phyloP scores from a whole-genome alignment of 2,113 vertebrate species.

The Otolemur garnettii region DNA sequence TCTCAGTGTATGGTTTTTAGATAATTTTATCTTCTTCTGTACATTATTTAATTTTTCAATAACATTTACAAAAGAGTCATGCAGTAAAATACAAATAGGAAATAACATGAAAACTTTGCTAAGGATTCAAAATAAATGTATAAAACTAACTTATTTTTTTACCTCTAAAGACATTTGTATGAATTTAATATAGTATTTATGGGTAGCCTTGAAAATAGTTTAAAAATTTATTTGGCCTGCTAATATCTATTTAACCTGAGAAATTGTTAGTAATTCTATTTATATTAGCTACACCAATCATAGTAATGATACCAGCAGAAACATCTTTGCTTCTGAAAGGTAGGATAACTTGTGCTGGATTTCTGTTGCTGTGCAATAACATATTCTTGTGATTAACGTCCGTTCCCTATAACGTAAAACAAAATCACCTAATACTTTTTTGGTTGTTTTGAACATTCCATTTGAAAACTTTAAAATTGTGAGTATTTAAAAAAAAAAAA shows the following conservation, averaged over 20 bases:
- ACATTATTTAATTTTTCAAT: conserved; percentile 48
- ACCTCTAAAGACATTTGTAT: conserved; percentile 79
- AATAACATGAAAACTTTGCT: conserved; percentile 79
- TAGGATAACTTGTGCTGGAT: neutral
- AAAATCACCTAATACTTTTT: conserved; percentile 76
- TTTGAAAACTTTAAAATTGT: neutral
- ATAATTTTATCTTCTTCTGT: neutral
- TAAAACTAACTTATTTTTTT: conserved; percentile 62
- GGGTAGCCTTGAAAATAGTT: conserved; percentile 36
- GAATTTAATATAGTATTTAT: conserved; percentile 83
- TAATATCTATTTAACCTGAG: conserved; percentile 7
- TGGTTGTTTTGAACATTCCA: conserved; percentile 70
- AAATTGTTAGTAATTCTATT: conserved; percentile 35
- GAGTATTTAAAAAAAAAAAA: conserved; percentile 9
- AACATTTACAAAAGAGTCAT: conserved; percentile 72
- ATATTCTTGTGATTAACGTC: conserved; percentile 60
- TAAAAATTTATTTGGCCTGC: neutral
- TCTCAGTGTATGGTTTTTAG: conserved; percentile 25
- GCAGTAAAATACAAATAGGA: conserved; percentile 80
- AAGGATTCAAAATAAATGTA: conserved; percentile 50
- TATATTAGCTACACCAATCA: neutral
- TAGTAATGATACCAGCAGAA: neutral
- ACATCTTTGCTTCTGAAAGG: neutral
- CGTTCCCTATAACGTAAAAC: conserved; percentile 73
- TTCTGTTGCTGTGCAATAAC: conserved; percentile 75